phyloP scores from a whole-genome alignment of 2,888 invertebrate genomes.

The Gastrophysa polygoni region DNA sequence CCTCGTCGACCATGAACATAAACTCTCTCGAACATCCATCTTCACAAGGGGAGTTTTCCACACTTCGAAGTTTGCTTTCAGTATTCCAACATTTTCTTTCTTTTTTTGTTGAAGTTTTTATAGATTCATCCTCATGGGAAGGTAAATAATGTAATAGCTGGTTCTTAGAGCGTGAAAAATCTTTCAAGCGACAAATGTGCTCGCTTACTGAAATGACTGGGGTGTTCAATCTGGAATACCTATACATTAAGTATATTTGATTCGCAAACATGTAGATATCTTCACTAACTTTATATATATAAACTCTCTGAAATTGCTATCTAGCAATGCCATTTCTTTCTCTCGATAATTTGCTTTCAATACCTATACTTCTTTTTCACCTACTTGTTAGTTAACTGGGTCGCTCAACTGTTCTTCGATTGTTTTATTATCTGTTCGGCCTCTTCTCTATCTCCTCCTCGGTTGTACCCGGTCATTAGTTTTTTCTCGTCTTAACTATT shows the following conservation, averaged over 20 bases:
- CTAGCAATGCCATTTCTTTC: slow-evolving; percentile 16
- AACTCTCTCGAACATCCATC: no score
- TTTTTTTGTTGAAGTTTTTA: no score
- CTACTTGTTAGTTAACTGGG: slow-evolving; percentile 33
- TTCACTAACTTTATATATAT: background rate
- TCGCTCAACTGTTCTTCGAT: slow-evolving; percentile 29
- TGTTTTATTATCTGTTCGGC: slow-evolving; percentile 11
- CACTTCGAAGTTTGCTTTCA: no score
- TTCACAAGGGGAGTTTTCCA: no score
- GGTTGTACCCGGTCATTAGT: slow-evolving; percentile 11
- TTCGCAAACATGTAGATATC: background rate
- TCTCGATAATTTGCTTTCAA: slow-evolving; percentile 30
- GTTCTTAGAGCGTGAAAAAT: background rate
- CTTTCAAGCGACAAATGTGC: no score
- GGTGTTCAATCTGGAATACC: background rate
- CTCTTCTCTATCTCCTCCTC: slow-evolving; percentile 12
- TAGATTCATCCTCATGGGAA: no score
- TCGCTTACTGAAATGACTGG: no score
- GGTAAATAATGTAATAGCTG: no score
- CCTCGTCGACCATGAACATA: no score
- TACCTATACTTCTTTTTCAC: slow-evolving; percentile 30
- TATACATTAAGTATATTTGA: no score
- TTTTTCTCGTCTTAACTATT: slow-evolving; percentile 13
- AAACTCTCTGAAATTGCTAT: slow-evolving; percentile 13
- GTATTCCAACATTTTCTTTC: no score